These are phyloP conservation scores for Halichoerus grypus DNA, from an alignment of 2,113 vertebrate genomes.

Conservation along the genomic window DNA sequence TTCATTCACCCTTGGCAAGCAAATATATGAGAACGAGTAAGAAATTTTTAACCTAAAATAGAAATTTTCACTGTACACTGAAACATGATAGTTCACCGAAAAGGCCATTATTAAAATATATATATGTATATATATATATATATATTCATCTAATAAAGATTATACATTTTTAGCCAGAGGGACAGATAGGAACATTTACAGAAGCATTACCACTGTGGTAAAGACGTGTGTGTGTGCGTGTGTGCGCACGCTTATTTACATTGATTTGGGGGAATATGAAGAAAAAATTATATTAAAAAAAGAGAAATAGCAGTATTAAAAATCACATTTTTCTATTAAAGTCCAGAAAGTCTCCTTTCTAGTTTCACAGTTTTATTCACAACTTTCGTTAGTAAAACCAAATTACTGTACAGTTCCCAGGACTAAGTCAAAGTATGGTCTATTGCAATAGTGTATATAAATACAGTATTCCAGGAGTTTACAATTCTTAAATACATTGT, in stretches of 20 bases:
- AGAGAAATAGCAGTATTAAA: constrained; percentile 85
- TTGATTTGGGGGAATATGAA: constrained; percentile 52
- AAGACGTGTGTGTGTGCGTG: not conserved
- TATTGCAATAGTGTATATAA: constrained; percentile 69
- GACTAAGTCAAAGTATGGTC: constrained; percentile 46
- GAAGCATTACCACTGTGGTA: constrained; percentile 59
- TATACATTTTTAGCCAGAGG: constrained; percentile 67
- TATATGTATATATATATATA: not conserved
- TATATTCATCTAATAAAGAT: constrained; percentile 74
- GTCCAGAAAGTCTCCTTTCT: constrained; percentile 83
- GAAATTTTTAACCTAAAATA: constrained; percentile 65
- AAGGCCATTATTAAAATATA: constrained; percentile 74
- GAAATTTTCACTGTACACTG: constrained; percentile 69
- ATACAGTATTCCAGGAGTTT: constrained; percentile 79
- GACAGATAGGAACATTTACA: constrained; percentile 76
- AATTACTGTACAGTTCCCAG: constrained; percentile 82
- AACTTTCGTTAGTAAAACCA: constrained; percentile 84
- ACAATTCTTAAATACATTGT: constrained; percentile 82
- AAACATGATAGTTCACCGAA: constrained; percentile 72
- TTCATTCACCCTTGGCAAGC: constrained; percentile 70
- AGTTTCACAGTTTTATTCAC: constrained; percentile 88
- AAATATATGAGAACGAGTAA: constrained; percentile 55
- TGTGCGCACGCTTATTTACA: constrained; percentile 66
- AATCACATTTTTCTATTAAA: constrained; percentile 86
- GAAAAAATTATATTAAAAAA: constrained; percentile 79